Conservation (phyloP, 2,797 vertebrate genomes). For the Tamandua tetradactyla region DNA sequence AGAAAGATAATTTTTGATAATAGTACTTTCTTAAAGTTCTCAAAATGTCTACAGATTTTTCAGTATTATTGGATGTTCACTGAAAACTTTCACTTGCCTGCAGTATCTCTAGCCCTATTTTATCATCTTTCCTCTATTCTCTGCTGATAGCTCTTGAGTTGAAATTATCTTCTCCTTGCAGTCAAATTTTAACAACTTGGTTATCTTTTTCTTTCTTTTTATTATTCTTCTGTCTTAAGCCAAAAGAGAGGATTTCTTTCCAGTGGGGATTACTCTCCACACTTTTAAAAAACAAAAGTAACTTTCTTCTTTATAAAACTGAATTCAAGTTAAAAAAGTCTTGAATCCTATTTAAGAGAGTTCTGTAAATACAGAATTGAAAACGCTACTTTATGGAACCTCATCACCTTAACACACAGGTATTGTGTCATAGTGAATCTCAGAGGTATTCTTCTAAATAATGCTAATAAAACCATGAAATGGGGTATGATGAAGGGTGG, state of each 20-base stretch:
- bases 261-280: slow-evolving; percentile 55
- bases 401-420: slow-evolving; percentile 54
- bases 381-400: slow-evolving; percentile 61
- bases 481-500: not conserved
- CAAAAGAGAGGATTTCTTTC: slow-evolving; percentile 64
- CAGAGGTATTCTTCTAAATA: slow-evolving; percentile 23
- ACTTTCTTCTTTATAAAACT: slow-evolving; percentile 67
- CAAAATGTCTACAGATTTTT: slow-evolving; percentile 53
- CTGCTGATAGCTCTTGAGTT: slow-evolving; percentile 60
- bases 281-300: slow-evolving; percentile 68
- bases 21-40: not conserved
- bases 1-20: slow-evolving; percentile 24
- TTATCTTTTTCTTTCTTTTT: slow-evolving; percentile 65
- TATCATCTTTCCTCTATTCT: slow-evolving; percentile 33
- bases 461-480: not conserved
- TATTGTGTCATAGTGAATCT: not conserved
- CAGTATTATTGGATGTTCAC: slow-evolving; percentile 61
- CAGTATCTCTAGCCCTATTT: slow-evolving; percentile 44
- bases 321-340: slow-evolving; percentile 68
- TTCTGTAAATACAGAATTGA: slow-evolving; percentile 61
- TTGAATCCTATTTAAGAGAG: slow-evolving; percentile 66
- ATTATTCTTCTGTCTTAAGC: slow-evolving; percentile 74
- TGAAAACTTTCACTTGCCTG: slow-evolving; percentile 47
- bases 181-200: slow-evolving; percentile 72
- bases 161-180: slow-evolving; percentile 74